Conservation (phyloP, 2,113 vertebrate species). For the Pterophyllum scalare region DNA sequence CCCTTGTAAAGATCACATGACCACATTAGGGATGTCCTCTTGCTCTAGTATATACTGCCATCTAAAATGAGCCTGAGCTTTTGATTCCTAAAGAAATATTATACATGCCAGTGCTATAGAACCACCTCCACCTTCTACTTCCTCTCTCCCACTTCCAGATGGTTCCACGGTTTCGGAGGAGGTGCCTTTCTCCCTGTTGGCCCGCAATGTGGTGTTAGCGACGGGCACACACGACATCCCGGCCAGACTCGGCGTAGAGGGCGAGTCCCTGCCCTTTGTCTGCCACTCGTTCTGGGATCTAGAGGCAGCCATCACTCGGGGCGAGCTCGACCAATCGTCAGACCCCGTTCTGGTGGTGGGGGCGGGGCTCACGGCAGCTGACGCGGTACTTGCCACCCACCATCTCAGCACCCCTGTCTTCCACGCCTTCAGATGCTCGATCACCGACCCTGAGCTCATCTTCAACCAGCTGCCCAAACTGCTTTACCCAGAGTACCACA, state of each 20-base stretch:
- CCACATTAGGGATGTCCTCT: too few relatives aligned
- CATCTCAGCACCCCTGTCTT: slow-evolving; percentile 81
- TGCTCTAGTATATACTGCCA: too few relatives aligned
- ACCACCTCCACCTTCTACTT: background rate
- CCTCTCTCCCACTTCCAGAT: slow-evolving; percentile 22
- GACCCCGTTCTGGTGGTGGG: slow-evolving; percentile 84
- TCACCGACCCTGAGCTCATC: slow-evolving; percentile 79
- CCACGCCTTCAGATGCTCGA: slow-evolving; percentile 79
- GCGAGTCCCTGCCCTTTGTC: slow-evolving; percentile 81
- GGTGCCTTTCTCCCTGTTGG: slow-evolving; percentile 74
- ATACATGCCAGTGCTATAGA: too few relatives aligned
- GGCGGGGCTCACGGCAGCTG: slow-evolving; percentile 83
- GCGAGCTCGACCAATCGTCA: slow-evolving; percentile 66
- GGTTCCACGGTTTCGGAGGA: slow-evolving; percentile 37
- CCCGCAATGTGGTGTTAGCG: slow-evolving; percentile 81
- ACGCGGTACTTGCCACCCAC: slow-evolving; percentile 79
- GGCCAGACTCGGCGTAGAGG: slow-evolving; percentile 75
- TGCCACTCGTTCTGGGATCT: slow-evolving; percentile 84
- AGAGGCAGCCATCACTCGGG: slow-evolving; percentile 77
- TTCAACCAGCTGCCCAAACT: slow-evolving; percentile 86
- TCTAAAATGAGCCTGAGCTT: too few relatives aligned
- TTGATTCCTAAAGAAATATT: too few relatives aligned
- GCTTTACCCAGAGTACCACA: slow-evolving; percentile 87
- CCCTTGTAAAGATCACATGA: too few relatives aligned
- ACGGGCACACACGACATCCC: slow-evolving; percentile 85